A percentile compares a stretch with the other conserved stretches of the same genome.
Evolutionary conservation across 1,140 invertebrate genomes (phyloP).

Genomic region (Aphis craccivora): DNA sequence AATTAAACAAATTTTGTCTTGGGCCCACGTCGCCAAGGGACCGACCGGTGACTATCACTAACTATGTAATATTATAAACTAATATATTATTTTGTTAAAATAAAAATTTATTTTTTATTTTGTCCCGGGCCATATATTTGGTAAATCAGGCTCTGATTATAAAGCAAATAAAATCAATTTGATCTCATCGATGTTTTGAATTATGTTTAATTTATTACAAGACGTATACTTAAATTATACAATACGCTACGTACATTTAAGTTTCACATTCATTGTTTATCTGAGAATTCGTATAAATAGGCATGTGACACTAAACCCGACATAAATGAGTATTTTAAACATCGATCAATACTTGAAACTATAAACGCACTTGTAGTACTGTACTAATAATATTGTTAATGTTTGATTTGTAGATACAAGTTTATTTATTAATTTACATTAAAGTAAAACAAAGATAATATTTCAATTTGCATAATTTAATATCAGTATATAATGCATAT

Average conservation of each 20-base stretch:
- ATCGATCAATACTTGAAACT: neutral
- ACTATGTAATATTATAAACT: too few relatives aligned
- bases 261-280: neutral
- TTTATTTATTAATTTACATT: neutral
- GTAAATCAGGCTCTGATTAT: too few relatives aligned
- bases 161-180: neutral
- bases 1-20: too few relatives aligned
- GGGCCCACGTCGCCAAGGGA: too few relatives aligned
- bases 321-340: neutral
- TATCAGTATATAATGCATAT: neutral
- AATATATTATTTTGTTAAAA: too few relatives aligned
- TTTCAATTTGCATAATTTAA: conserved; percentile 22
- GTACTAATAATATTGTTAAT: neutral
- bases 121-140: neutral
- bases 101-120: too few relatives aligned
- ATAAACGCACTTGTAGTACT: neutral
- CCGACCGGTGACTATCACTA: too few relatives aligned
- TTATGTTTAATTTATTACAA: neutral
- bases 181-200: neutral
- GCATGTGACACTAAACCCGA: neutral
- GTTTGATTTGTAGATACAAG: neutral
- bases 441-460: neutral
- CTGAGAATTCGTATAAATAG: neutral
- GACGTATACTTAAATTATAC: neutral
- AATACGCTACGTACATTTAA: neutral